phyloP scores from a whole-genome alignment of 1,140 invertebrate species.

The Drosophila arawakana region DNA sequence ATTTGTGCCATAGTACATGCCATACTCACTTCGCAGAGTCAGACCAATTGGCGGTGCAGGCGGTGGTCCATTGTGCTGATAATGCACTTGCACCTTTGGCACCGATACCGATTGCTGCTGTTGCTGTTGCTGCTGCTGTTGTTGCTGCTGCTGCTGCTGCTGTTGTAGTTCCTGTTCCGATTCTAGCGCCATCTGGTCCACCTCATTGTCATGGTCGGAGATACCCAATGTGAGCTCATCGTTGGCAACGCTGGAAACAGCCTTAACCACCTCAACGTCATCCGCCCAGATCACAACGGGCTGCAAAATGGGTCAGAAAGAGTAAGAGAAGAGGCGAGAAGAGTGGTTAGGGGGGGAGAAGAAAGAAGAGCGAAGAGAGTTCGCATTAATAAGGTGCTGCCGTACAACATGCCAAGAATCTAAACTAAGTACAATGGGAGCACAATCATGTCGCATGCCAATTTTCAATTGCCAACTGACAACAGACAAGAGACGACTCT shows the following conservation, averaged over 20 bases:
- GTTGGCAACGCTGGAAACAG: constrained; percentile 84
- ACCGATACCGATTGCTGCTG: constrained; percentile 59
- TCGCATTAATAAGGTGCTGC: constrained; percentile 48
- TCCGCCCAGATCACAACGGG: constrained; percentile 80
- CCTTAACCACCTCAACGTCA: constrained; percentile 88
- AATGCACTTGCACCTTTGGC: constrained; percentile 80
- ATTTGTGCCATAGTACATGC: not conserved
- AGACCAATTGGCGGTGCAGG: constrained; percentile 63
- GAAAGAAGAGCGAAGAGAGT: constrained; percentile 23
- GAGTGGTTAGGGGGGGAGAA: no score
- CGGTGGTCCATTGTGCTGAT: constrained; percentile 86
- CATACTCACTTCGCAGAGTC: constrained; percentile 81
- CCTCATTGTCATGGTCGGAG: constrained; percentile 86
- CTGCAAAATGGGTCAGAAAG: constrained; percentile 55
- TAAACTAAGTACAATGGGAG: constrained; percentile 64
- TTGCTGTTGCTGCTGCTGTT: constrained; percentile 86
- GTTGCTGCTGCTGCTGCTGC: constrained; percentile 86
- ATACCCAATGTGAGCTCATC: constrained; percentile 70
- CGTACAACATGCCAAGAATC: constrained; percentile 33
- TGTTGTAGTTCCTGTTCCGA: constrained; percentile 86
- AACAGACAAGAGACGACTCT: not conserved
- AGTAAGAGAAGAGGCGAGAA: constrained; percentile 4
- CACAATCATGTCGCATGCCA: constrained; percentile 50
- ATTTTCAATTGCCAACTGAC: constrained; percentile 53
- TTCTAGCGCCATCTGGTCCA: constrained; percentile 89